Percentiles rank a stretch among this genome's conserved stretches.
phyloP scores from a whole-genome alignment of 1,140 invertebrate genomes.

The Nasonia giraulti region DNA sequence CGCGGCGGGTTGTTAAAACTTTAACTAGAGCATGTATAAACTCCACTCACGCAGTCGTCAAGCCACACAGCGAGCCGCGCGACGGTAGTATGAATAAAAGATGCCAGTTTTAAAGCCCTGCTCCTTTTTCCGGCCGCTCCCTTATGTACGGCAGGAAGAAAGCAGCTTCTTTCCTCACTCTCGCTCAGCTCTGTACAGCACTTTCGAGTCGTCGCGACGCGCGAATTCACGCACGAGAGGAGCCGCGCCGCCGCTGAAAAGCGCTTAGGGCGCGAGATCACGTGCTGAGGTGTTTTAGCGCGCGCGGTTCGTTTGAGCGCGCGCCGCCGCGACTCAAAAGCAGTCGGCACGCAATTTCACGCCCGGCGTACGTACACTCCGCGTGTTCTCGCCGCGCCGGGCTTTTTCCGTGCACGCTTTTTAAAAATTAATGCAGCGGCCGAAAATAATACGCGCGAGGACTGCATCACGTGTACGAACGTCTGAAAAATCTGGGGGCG shows the following conservation, averaged over 20 bases:
- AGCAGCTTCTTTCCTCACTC: constrained; percentile 14
- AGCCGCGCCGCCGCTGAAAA: constrained; percentile 3
- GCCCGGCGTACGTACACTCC: not conserved
- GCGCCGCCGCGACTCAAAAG: constrained; percentile 1
- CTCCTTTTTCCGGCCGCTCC: not conserved
- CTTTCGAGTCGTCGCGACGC: constrained; percentile 10
- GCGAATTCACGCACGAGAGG: not conserved
- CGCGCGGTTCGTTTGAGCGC: constrained; percentile 36
- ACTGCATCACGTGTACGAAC: too few species aligned
- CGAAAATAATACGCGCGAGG: not conserved
- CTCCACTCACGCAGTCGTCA: constrained; percentile 67
- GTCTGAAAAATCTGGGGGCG: not conserved
- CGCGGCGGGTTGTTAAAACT: constrained; percentile 64
- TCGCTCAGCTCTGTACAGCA: not conserved
- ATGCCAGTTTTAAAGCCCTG: constrained; percentile 62
- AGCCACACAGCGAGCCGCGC: constrained; percentile 60
- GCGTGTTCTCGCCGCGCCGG: not conserved
- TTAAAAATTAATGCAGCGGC: not conserved
- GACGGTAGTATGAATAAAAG: constrained; percentile 66
- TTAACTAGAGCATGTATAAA: constrained; percentile 67
- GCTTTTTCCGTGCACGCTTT: not conserved
- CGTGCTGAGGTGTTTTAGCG: constrained; percentile 34
- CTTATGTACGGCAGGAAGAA: not conserved
- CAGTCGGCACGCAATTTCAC: constrained; percentile 33
- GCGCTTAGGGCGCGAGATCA: constrained; percentile 22